Evolutionary conservation across 1,140 invertebrate genomes (phyloP), one percentile per base, ranked within the genome.

Genomic region (Drosophila malerkotliana): DNA sequence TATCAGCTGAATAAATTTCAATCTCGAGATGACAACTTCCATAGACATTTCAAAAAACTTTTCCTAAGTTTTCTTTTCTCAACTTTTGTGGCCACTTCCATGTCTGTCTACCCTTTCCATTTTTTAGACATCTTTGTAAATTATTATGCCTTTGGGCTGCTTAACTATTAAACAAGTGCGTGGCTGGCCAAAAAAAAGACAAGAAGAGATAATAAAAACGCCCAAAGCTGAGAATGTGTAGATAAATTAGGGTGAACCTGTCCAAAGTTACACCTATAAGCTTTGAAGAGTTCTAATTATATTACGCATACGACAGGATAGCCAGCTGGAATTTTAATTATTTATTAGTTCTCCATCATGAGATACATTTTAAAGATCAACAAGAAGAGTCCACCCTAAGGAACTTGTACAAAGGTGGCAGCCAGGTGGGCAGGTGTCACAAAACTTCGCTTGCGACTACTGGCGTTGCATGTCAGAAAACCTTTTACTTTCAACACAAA

Each of bases 401-500:
- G 41, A 15, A 44, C n/a, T 15, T n/a, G 1, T n/a, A 32, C 14
- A 49, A 24, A 51, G 30, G 55, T 68, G 41, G 59, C 26, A 15
- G 30, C 44, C 63, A 64, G 73, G 71, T 69, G 67, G 73, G 71
- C 72, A 75, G 72, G 72, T 75, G 72, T 73, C 57, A 51, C 39
- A 39, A 37, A 6, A 18, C n/a, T 45, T 53, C 7, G 14, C 8
- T 9, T 21, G 30, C 66, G 49, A 67, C 49, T 62, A 59, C 49
- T 62, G 71, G 44, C 64, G 53, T 44, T 51, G 73, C 54, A 80
- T 64, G 66, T 56, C 61, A 32, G n/a, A 18, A 39, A 56, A 48
- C 83, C 82, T 87, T 87, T 87, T 87, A 87, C 82, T 87, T 87
- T 87, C 82, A 85, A 62, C 67, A 58, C 53, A 49, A 58, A 54